Percentiles rank a stretch among this genome's conserved stretches.
phyloP scores from a whole-genome alignment of 2,797 vertebrate genomes.

The Apodemus agrarius region DNA sequence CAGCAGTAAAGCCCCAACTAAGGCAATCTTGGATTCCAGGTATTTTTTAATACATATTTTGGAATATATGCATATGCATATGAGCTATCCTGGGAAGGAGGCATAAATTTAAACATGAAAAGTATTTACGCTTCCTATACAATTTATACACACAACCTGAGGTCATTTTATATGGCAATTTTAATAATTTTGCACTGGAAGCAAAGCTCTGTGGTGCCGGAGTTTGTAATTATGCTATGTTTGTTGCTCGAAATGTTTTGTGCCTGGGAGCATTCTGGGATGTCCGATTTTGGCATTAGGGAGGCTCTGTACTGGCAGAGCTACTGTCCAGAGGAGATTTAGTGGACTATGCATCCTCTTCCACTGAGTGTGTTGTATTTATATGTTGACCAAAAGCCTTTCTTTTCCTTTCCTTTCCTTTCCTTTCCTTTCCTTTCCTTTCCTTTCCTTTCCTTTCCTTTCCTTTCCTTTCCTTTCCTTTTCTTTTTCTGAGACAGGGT shows the following conservation, averaged over 20 bases:
- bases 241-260: not conserved
- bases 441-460: too few relatives aligned
- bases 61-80: not conserved
- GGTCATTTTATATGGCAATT: not conserved
- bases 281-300: not conserved
- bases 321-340: not conserved
- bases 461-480: too few relatives aligned
- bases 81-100: not conserved
- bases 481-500: too few relatives aligned
- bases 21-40: not conserved
- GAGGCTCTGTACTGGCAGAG: not conserved
- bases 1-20: not conserved
- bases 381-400: not conserved
- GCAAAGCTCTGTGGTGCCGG: not conserved
- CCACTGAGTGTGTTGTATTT: not conserved
- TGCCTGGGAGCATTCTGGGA: not conserved
- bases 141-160: not conserved
- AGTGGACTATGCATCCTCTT: not conserved
- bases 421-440: too few relatives aligned
- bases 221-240: not conserved
- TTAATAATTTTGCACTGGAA: not conserved
- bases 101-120: not conserved
- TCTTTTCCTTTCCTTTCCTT: too few relatives aligned
- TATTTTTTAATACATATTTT: not conserved
- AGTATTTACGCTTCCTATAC: not conserved